These are phyloP conservation scores for Anaspis maculata DNA, from an alignment of 2,888 invertebrate genomes.

Conservation along the genomic window DNA sequence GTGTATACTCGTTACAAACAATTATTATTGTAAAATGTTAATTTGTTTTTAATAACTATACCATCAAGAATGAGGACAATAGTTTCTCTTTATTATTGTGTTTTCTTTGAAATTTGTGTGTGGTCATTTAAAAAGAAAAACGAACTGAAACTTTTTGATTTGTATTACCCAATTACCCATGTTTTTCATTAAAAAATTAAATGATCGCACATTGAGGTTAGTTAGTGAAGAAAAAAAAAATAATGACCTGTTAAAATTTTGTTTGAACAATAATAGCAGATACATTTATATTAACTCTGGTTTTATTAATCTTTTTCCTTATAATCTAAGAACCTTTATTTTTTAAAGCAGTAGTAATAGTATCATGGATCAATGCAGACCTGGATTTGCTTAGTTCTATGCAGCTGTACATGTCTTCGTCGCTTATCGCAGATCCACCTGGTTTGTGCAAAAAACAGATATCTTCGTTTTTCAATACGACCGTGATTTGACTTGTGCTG, in stretches of 20 bases:
- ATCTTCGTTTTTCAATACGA: constrained; percentile 54
- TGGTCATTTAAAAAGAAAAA: constrained; percentile 9
- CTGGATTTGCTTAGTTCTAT: constrained; percentile 53
- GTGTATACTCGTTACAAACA: constrained; percentile 13
- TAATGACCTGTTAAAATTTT: constrained; percentile 20
- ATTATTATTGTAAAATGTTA: constrained; percentile 14
- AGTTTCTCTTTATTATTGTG: constrained; percentile 11
- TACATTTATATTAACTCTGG: constrained; percentile 15
- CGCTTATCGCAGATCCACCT: constrained; percentile 58
- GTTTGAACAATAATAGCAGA: constrained; percentile 22
- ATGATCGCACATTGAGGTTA: constrained; percentile 9
- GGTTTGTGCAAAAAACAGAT: constrained; percentile 66
- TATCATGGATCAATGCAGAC: constrained; percentile 28
- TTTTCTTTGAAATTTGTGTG: constrained; percentile 1
- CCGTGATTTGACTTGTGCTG: constrained; percentile 58
- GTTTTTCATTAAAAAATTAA: constrained; percentile 6
- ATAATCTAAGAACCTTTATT: too few relatives aligned
- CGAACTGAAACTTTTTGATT: constrained; percentile 1
- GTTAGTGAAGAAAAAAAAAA: constrained; percentile 5
- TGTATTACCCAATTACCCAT: too few relatives aligned
- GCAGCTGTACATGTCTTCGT: constrained; percentile 50
- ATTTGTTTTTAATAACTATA: constrained; percentile 6
- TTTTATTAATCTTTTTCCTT: too few relatives aligned
- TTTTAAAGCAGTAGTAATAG: constrained; percentile 1
- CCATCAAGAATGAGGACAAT: constrained; percentile 12